Evolutionary conservation across 64 coral and sea anemone genomes (phyloP).

Genomic region (Dendrophyllia cribrosa): DNA sequence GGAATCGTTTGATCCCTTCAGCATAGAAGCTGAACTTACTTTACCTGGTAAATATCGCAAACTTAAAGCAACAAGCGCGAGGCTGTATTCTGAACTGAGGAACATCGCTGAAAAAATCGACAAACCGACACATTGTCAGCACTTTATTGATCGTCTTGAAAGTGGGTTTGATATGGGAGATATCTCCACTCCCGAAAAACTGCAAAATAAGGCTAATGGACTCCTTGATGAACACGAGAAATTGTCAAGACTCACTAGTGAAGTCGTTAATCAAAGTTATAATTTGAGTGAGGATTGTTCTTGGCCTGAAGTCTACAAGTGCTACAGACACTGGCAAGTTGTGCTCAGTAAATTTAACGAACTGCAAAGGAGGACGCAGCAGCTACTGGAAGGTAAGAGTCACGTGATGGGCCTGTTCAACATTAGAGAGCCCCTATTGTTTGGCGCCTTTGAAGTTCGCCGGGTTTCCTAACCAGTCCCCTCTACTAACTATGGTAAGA

Average conservation of each 20-base stretch:
- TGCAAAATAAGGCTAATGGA: background rate
- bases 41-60: constrained; percentile 39
- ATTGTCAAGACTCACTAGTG: background rate
- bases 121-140: background rate
- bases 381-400: constrained; percentile 41
- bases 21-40: background rate
- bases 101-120: background rate
- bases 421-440: too few species aligned
- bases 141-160: constrained; percentile 25
- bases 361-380: constrained; percentile 22
- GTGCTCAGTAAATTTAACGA: constrained; percentile 43
- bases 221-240: constrained; percentile 40
- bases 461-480: too few species aligned
- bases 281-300: constrained; percentile 14
- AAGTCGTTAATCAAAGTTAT: constrained; percentile 11
- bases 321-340: constrained; percentile 48
- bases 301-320: constrained; percentile 35
- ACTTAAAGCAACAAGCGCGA: constrained; percentile 6
- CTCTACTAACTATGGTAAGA: too few species aligned
- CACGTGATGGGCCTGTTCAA: too few species aligned
- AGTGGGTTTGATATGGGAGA: background rate
- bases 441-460: too few species aligned
- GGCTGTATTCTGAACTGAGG: constrained; percentile 25
- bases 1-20: constrained; percentile 28
- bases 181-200: background rate